These are phyloP conservation scores for Tachypleus tridentatus DNA, from an alignment of 1,140 invertebrate species.

Conservation along the genomic window DNA sequence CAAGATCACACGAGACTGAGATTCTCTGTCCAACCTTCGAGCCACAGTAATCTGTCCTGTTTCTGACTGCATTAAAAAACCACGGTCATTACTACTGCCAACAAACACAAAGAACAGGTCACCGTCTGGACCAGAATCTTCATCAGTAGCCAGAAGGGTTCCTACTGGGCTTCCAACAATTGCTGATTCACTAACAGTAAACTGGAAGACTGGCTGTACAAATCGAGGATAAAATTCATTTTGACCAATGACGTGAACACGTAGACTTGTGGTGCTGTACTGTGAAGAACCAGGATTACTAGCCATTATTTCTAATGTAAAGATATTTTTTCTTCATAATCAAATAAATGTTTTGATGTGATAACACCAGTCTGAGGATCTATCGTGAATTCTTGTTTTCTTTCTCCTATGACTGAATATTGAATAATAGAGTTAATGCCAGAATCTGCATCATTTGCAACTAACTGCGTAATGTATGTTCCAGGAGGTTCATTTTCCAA, in stretches of 20 bases:
- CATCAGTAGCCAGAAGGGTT: slow-evolving; percentile 73
- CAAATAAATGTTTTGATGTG: slow-evolving; percentile 60
- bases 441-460: slow-evolving; percentile 78
- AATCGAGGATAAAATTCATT: slow-evolving; percentile 91
- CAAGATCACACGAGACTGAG: slow-evolving; percentile 73
- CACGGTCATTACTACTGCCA: slow-evolving; percentile 81
- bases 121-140: slow-evolving; percentile 80
- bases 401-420: slow-evolving; percentile 59
- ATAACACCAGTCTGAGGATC: slow-evolving; percentile 62
- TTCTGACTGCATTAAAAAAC: slow-evolving; percentile 72
- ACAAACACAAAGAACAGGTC: slow-evolving; percentile 83
- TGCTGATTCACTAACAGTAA: slow-evolving; percentile 86
- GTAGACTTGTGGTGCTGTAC: slow-evolving; percentile 55
- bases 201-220: slow-evolving; percentile 77
- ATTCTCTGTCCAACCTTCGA: slow-evolving; percentile 71
- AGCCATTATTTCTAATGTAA: slow-evolving; percentile 66
- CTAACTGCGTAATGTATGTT: slow-evolving; percentile 60
- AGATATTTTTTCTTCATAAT: slow-evolving; percentile 73
- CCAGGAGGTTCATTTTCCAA: slow-evolving; percentile 77
- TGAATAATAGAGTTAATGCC: slow-evolving; percentile 69
- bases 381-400: slow-evolving; percentile 59
- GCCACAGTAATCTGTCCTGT: slow-evolving; percentile 73
- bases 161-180: slow-evolving; percentile 74
- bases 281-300: slow-evolving; percentile 74
- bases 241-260: slow-evolving; percentile 68